Conservation (phyloP, 2,888 invertebrate species). For the Poecilus cupreus region DNA sequence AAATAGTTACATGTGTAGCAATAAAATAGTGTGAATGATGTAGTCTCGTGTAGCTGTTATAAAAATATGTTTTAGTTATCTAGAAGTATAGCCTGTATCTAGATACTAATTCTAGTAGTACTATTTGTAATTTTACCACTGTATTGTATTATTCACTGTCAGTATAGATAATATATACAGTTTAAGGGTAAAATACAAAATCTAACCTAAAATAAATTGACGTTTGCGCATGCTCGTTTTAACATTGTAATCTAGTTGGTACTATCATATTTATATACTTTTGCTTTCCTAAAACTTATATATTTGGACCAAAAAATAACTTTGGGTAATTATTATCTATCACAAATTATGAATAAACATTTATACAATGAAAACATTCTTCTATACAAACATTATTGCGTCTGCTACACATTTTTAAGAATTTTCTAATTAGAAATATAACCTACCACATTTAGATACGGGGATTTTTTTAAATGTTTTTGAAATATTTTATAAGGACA, state of each 20-base stretch:
- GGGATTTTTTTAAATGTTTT: constrained; percentile 43
- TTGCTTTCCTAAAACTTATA: constrained; percentile 4
- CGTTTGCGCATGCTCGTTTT: constrained; percentile 26
- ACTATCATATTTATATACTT: constrained; percentile 49
- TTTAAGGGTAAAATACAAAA: constrained; percentile 30
- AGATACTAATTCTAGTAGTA: constrained; percentile 22
- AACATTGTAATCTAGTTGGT: constrained; percentile 46
- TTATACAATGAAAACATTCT: constrained; percentile 60
- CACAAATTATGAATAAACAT: constrained; percentile 50
- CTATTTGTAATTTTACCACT: constrained; percentile 40
- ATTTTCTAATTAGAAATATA: constrained; percentile 67
- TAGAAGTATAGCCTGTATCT: neutral
- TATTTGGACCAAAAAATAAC: constrained; percentile 26
- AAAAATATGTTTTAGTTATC: constrained; percentile 3
- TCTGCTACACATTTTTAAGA: constrained; percentile 72
- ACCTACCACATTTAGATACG: constrained; percentile 66
- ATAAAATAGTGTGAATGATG: neutral
- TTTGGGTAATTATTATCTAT: constrained; percentile 14
- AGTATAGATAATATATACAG: constrained; percentile 39
- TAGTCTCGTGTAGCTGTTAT: neutral
- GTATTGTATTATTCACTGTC: constrained; percentile 13
- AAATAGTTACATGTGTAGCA: neutral
- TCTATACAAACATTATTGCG: constrained; percentile 73
- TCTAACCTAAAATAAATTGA: constrained; percentile 41
- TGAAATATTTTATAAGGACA: constrained; percentile 51